Percentiles rank a stretch among this genome's conserved stretches.
phyloP scores from a whole-genome alignment of 2,888 invertebrate species.

The Syritta pipiens region DNA sequence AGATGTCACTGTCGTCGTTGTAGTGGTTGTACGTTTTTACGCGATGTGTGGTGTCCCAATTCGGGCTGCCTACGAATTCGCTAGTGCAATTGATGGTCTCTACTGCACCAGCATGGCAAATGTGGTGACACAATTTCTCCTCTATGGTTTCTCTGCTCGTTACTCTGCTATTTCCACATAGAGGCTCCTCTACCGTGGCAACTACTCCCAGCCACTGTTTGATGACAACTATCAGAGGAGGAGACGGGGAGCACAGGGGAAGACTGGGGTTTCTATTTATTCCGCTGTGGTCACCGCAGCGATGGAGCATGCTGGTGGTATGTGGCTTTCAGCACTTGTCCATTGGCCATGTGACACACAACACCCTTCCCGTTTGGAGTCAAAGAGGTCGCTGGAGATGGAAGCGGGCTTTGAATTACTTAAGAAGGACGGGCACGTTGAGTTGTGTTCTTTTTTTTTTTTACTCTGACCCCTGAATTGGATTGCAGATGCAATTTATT shows the following conservation, averaged over 20 bases:
- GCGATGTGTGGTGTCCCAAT: conserved; percentile 59
- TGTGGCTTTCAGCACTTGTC: conserved; percentile 57
- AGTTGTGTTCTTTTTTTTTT: conserved; percentile 1
- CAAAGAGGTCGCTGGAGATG: conserved; percentile 15
- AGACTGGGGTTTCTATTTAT: conserved; percentile 15
- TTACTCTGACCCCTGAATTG: too few species aligned
- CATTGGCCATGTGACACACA: conserved; percentile 48
- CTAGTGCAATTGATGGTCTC: conserved; percentile 59
- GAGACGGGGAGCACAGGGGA: background rate
- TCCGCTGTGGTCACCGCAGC: conserved; percentile 36
- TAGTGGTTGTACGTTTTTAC: conserved; percentile 8
- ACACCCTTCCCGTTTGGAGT: background rate
- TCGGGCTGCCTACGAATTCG: conserved; percentile 51
- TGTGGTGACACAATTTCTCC: conserved; percentile 62
- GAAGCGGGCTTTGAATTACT: conserved; percentile 28
- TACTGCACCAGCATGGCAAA: conserved; percentile 17
- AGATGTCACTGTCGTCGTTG: conserved; percentile 58
- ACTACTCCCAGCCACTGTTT: conserved; percentile 31
- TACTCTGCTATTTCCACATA: conserved; percentile 32
- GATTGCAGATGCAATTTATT: too few species aligned
- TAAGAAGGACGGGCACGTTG: conserved; percentile 15
- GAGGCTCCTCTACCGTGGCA: conserved; percentile 3
- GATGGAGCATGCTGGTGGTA: conserved; percentile 12
- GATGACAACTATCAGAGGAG: conserved; percentile 36
- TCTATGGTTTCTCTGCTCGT: conserved; percentile 50